These are phyloP conservation scores for Nothobranchius kuhntae DNA, from an alignment of 2,113 vertebrate species.

Conservation along the genomic window DNA sequence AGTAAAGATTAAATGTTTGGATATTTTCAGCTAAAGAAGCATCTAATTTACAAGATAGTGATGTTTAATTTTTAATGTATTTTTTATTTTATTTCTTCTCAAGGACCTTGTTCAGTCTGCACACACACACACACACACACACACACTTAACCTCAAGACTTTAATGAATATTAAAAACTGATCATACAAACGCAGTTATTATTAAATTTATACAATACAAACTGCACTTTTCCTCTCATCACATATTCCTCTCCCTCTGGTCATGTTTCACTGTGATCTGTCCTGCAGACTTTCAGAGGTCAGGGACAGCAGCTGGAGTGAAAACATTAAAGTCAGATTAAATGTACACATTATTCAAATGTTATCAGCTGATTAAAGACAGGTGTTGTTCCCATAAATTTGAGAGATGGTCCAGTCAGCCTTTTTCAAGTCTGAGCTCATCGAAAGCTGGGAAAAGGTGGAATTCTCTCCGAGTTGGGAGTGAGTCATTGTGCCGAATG, in stretches of 20 bases:
- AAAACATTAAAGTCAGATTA: too few species aligned
- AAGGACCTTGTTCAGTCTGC: slow-evolving; percentile 50
- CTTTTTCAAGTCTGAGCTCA: too few species aligned
- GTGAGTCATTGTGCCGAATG: too few species aligned
- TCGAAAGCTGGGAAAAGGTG: too few species aligned
- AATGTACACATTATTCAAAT: not conserved
- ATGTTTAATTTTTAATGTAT: slow-evolving; percentile 28
- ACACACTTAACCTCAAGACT: too few species aligned
- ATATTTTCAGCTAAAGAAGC: slow-evolving; percentile 6
- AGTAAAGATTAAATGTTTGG: slow-evolving; percentile 19
- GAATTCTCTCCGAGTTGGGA: too few species aligned
- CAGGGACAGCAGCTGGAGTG: slow-evolving; percentile 42
- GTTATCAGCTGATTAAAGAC: not conserved
- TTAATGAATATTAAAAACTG: not conserved
- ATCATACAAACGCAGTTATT: slow-evolving; percentile 22
- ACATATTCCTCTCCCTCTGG: slow-evolving; percentile 57
- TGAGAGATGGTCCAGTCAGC: too few species aligned
- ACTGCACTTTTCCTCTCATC: slow-evolving; percentile 29
- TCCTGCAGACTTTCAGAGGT: slow-evolving; percentile 69
- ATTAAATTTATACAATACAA: slow-evolving; percentile 23
- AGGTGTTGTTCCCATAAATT: too few species aligned
- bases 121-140: not conserved
- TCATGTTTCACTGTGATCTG: slow-evolving; percentile 73
- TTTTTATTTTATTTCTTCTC: slow-evolving; percentile 24
- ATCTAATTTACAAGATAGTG: slow-evolving; percentile 4